These are phyloP conservation scores for Pseudomugil gertrudae DNA, from an alignment of 2,797 vertebrate species.

Conservation along the genomic window DNA sequence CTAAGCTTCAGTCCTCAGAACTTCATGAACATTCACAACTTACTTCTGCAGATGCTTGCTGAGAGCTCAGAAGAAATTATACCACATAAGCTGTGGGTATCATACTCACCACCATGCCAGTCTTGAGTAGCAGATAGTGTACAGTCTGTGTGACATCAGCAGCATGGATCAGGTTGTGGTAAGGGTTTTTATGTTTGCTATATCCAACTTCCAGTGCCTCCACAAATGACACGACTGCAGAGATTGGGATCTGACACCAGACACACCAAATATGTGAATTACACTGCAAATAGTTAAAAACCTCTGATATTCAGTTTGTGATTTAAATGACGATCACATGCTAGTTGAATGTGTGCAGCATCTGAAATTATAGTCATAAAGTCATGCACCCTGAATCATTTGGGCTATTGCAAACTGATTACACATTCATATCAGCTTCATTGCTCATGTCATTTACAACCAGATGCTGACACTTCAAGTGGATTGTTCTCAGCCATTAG, in stretches of 20 bases:
- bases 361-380: conserved; percentile 43
- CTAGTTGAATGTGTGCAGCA: conserved; percentile 7
- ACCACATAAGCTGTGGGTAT: background rate
- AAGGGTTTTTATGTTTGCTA: conserved; percentile 98
- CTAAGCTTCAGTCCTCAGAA: conserved; percentile 20
- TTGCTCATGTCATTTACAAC: conserved; percentile 47
- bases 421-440: conserved; percentile 43
- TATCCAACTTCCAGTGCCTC: conserved; percentile 97
- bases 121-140: conserved; percentile 95
- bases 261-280: conserved; percentile 16
- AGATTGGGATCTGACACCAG: conserved; percentile 91
- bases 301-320: background rate
- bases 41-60: conserved; percentile 9
- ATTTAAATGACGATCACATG: conserved; percentile 19
- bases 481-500: conserved; percentile 37
- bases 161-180: conserved; percentile 95
- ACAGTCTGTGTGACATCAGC: conserved; percentile 97
- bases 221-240: conserved; percentile 95
- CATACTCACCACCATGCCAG: conserved; percentile 91
- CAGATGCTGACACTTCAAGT: conserved; percentile 44
- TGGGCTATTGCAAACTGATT: conserved; percentile 24
- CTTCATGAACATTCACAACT: conserved; percentile 2
- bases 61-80: conserved; percentile 1
- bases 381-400: conserved; percentile 37
- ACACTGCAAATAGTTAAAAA: conserved; percentile 1